phyloP scores from a whole-genome alignment of 2,113 vertebrate species.

The Puffinus mauretanicus region DNA sequence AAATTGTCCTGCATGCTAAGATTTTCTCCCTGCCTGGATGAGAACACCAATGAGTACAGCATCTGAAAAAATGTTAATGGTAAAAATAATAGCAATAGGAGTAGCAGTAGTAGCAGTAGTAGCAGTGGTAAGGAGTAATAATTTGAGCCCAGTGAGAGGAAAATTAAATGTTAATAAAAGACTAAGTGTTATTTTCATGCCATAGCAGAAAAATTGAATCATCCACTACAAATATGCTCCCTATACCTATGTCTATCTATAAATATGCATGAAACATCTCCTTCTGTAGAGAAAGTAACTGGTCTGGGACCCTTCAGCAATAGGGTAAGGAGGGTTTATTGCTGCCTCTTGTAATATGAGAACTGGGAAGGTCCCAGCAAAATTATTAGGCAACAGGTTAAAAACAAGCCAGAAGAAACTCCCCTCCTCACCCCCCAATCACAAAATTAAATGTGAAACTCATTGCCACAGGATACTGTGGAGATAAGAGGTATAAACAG shows the following conservation, averaged over 20 bases:
- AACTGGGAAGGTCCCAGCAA: background rate
- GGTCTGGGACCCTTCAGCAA: background rate
- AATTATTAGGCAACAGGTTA: background rate
- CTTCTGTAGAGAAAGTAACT: background rate
- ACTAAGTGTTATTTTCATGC: background rate
- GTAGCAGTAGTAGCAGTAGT: background rate
- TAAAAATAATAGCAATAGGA: background rate
- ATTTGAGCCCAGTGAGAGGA: background rate
- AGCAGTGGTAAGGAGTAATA: background rate
- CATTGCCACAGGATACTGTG: background rate
- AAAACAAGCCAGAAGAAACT: background rate
- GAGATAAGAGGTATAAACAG: background rate
- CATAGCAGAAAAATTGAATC: background rate
- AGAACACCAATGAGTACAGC: background rate
- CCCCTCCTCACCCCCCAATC: rapidly evolving
- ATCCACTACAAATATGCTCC: background rate
- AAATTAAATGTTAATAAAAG: background rate
- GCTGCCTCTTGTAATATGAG: background rate
- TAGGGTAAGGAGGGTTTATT: background rate
- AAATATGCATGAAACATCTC: background rate
- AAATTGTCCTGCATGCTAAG: background rate
- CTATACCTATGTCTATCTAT: background rate
- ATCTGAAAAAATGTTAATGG: background rate
- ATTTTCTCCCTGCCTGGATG: background rate
- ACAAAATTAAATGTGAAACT: background rate